Base-by-base conservation (phyloP, 1,140 invertebrate species). In the Anastrepha ludens region DNA sequence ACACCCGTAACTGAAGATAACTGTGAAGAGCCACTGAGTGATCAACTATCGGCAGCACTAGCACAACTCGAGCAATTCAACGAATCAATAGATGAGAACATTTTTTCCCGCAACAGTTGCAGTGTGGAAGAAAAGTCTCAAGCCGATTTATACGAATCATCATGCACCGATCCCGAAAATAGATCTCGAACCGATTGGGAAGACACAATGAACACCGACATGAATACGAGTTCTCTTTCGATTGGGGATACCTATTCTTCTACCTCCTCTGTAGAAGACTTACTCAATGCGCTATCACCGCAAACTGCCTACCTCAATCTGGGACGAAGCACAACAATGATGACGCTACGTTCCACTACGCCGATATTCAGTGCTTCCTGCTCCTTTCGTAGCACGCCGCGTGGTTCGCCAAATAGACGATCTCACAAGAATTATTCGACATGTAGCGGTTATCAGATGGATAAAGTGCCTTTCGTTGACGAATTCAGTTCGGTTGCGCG, bases 301-400 rank as follows among this genome's bases (percentile, higher is more conserved):
- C 15, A 60, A 65, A 41, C 59, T 65, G 85, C 85, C 20, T 65
- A 65, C 85, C 85, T 86, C 85, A 86, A 65, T 60, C 20, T 60
- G 20, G 62, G 59, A 11, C 59, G 85, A 1, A 86, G 85, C 50
- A 15, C 62, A 3, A 65, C 85, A 44, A 86, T 44, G 62, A 88
- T 88, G 65, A 65, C 88, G 39, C 88, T 86, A 59, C 20, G 62
- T 67, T 87, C 88, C 90, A 89, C 88, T 89, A 89, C 65, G 15
- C 62, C 8, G 89, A 91, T 67, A 88, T 50, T 41, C 13, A 29
- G 81, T 5, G n/a, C 67, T 0, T 8, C 67, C 9, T 88, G 87
- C 6, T 87, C 87, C n/a, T 89, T 88, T 65, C 64, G 86, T 9
- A 70, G 85, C 2, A 78, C 88, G 6, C 87, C 88, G 11, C 87